phyloP scores from a whole-genome alignment of 2,888 invertebrate species.

The Teinopalpus imperialis region DNA sequence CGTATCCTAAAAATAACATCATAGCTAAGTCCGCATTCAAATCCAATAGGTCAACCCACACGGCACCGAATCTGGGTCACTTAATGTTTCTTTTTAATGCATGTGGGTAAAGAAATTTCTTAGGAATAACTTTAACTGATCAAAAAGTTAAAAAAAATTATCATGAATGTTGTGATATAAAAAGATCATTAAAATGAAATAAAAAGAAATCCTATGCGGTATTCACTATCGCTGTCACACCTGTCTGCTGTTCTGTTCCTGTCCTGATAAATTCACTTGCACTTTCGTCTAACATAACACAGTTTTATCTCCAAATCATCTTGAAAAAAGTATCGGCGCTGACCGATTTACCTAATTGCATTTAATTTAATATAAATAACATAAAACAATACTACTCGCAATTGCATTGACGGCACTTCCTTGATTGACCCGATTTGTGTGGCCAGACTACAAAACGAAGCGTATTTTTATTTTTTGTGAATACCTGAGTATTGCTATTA shows the following conservation, averaged over 20 bases:
- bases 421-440: constrained; percentile 60
- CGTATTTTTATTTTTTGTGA: constrained; percentile 28
- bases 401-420: constrained; percentile 66
- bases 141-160: no score
- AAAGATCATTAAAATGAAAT: no score
- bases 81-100: constrained; percentile 55
- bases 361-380: constrained; percentile 55
- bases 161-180: no score
- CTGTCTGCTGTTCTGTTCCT: constrained; percentile 47
- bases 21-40: constrained; percentile 72
- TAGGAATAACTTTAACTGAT: no score
- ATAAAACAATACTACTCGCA: constrained; percentile 56
- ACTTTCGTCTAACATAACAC: constrained; percentile 50
- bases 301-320: constrained; percentile 55
- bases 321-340: constrained; percentile 34
- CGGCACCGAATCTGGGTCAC: constrained; percentile 75
- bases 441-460: constrained; percentile 44
- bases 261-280: constrained; percentile 50
- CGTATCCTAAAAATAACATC: constrained; percentile 78
- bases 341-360: constrained; percentile 52
- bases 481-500: constrained; percentile 17
- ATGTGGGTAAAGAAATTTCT: no score
- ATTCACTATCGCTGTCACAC: constrained; percentile 55
- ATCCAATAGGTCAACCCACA: constrained; percentile 78
- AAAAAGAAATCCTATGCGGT: constrained; percentile 58